Conservation (phyloP, 2,888 invertebrate species). For the Philaethria dido region DNA sequence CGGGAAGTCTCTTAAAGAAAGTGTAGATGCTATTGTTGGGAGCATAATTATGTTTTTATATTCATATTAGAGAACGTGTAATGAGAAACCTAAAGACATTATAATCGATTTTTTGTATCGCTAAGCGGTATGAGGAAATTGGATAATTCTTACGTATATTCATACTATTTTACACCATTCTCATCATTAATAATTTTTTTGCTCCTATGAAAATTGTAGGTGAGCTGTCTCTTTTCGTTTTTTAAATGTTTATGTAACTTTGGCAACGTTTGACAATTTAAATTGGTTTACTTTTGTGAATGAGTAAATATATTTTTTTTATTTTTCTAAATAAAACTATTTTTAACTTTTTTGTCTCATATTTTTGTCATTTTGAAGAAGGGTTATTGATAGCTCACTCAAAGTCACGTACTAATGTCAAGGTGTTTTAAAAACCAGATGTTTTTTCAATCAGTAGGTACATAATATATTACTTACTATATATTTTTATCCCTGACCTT, state of each 20-base stretch:
- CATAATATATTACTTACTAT: background rate
- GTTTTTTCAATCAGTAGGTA: background rate
- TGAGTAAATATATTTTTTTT: too few relatives aligned
- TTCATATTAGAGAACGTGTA: constrained; percentile 13
- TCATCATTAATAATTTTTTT: background rate
- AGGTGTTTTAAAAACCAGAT: background rate
- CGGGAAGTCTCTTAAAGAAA: background rate
- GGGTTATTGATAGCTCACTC: too few relatives aligned
- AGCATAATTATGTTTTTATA: constrained; percentile 13
- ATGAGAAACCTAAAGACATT: constrained; percentile 8
- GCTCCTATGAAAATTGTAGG: background rate
- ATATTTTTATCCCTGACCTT: constrained; percentile 14
- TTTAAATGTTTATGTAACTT: too few relatives aligned
- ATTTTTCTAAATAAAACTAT: too few relatives aligned
- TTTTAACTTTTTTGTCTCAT: too few relatives aligned
- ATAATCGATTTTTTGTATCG: background rate
- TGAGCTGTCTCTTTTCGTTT: too few relatives aligned
- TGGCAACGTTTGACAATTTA: too few relatives aligned
- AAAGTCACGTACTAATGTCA: background rate
- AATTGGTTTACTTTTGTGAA: too few relatives aligned
- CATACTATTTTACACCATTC: background rate
- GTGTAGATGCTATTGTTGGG: constrained; percentile 8
- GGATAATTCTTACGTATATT: background rate
- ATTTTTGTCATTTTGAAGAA: too few relatives aligned
- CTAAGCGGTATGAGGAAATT: constrained; percentile 1